Evolutionary conservation across 2,113 vertebrate species (phyloP).

Genomic region (Heliornis fulica): DNA sequence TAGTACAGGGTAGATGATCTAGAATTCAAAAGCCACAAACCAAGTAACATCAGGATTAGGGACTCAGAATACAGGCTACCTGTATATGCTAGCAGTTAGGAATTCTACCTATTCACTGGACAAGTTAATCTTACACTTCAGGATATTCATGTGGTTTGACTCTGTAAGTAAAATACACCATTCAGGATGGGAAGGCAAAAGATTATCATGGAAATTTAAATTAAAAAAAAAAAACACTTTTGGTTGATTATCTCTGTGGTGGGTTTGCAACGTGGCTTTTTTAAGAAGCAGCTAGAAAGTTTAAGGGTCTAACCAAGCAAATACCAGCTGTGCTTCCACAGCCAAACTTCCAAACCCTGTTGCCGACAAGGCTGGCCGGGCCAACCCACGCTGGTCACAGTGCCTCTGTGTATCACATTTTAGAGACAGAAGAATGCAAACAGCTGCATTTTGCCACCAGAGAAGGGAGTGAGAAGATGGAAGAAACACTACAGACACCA

Average conservation of each 20-base stretch:
- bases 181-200: background rate
- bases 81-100: background rate
- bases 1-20: background rate
- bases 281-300: too few species aligned
- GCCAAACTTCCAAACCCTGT: too few species aligned
- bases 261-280: too few species aligned
- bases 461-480: too few species aligned
- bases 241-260: background rate
- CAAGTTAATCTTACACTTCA: background rate
- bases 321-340: too few species aligned
- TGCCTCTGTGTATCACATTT: too few species aligned
- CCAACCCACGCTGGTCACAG: too few species aligned
- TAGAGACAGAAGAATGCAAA: too few species aligned
- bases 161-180: background rate
- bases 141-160: background rate
- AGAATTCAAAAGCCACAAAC: background rate
- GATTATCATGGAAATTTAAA: background rate
- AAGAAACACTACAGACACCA: too few species aligned
- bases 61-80: background rate
- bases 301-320: too few species aligned
- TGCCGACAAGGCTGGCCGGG: too few species aligned
- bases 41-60: background rate
- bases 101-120: background rate
- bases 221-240: background rate
- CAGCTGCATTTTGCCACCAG: too few species aligned